Conservation (phyloP, 2,797 vertebrate genomes). For the Molossus alvarezi region DNA sequence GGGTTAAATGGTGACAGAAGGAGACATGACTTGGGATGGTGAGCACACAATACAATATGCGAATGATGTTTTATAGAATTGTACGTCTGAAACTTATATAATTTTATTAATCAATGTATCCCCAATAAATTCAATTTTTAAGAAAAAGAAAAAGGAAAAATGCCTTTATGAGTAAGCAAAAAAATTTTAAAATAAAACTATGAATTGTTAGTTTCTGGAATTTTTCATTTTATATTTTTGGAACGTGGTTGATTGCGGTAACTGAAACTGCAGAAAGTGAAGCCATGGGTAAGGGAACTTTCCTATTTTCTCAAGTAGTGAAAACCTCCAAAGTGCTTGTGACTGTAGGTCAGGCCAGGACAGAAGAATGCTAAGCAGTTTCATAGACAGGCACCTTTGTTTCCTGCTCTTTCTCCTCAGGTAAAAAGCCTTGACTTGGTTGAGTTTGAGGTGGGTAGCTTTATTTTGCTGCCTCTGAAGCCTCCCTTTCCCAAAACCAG, state of each 20-base stretch:
- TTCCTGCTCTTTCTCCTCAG: not conserved
- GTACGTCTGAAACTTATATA: not conserved
- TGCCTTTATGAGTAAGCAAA: not conserved
- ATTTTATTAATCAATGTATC: not conserved
- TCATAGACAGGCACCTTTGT: not conserved
- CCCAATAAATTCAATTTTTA: not conserved
- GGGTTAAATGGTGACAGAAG: not conserved
- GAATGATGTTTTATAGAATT: not conserved
- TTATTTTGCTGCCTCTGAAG: not conserved
- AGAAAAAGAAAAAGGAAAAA: not conserved
- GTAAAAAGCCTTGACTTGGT: not conserved
- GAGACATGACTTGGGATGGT: not conserved
- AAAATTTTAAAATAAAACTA: too few relatives aligned
- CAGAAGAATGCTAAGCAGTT: not conserved
- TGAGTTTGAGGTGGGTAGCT: not conserved
- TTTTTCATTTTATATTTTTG: not conserved
- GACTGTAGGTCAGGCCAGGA: not conserved
- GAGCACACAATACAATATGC: not conserved
- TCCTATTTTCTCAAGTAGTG: not conserved
- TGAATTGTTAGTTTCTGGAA: too few relatives aligned
- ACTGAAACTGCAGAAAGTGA: not conserved
- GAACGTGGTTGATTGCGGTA: not conserved
- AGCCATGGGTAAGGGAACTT: not conserved
- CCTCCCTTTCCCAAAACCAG: slow-evolving; percentile 8
- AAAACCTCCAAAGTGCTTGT: not conserved